Conservation (phyloP, 2,113 vertebrate species). For the Podocnemis expansa region DNA sequence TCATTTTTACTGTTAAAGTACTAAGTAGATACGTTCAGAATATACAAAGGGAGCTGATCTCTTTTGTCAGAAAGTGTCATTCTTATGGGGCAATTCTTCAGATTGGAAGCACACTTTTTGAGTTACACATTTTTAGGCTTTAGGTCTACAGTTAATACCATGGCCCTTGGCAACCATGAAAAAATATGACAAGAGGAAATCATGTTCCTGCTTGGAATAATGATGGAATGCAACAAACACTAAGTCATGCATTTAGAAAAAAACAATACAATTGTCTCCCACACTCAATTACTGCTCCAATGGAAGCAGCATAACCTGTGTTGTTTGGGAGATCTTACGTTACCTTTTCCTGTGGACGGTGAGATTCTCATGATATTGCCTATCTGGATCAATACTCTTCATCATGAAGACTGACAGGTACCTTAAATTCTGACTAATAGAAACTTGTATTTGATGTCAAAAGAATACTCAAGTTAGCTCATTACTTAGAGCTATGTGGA, state of each 20-base stretch:
- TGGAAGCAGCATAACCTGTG: not conserved
- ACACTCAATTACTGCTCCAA: not conserved
- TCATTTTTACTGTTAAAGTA: not conserved
- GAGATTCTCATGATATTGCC: not conserved
- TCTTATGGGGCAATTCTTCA: not conserved
- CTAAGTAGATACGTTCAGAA: not conserved
- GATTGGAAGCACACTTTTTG: not conserved
- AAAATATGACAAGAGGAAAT: not conserved
- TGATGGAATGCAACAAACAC: not conserved
- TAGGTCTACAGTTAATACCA: not conserved
- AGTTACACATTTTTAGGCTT: not conserved
- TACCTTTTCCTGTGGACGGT: not conserved
- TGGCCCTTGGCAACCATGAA: not conserved
- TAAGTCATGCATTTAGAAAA: not conserved
- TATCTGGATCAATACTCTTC: not conserved
- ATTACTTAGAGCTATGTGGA: not conserved
- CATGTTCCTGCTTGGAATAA: not conserved
- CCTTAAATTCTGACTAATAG: not conserved
- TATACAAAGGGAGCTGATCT: not conserved
- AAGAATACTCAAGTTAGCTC: not conserved
- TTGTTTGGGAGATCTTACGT: not conserved
- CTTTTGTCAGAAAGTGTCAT: not conserved
- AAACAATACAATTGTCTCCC: not conserved
- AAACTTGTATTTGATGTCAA: not conserved
- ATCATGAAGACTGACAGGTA: not conserved